Evolutionary conservation across 2,797 vertebrate species (phyloP), one percentile per base, ranked within the genome.

Genomic region (Crax fasciolata): DNA sequence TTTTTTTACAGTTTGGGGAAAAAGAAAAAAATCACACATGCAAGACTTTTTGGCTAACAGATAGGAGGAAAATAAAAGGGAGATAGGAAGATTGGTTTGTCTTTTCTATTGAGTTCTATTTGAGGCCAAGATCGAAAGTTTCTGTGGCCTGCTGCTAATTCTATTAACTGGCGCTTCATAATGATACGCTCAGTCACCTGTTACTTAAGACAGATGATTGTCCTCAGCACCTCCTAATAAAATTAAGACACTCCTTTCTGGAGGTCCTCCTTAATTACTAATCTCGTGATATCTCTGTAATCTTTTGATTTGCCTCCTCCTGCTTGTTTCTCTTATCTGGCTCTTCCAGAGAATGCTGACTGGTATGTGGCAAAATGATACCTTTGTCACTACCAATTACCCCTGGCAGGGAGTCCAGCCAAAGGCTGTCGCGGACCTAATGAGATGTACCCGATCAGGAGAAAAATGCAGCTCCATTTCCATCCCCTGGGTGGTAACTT

Each of bases 391-490:
- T 91, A 83, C 55, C 74, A 90, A 66, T 96, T 91, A 81, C 25
- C 68, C 59, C 74, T 68, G 58, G 68, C 48, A 73, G 88, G 68
- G 74, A 90, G 72, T 67, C 82, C 72, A 93, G 89, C 63, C 3
- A 9, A 89, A 84, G 54, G 57, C 94, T 92, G 63, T 79, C 9
- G 3, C 82, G 84, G 79, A 91, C 74, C 77, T 96, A 96, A 94
- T 59, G 92, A 97, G 82, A 79, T 93, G 77, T 92, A 59, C 82
- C 68, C 79, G 89, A 67, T 63, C 84, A 81, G 87, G 41, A 84
- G 77, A 62, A 87, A 90, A 93, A 81, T 32, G 30, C 0, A 0
- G 25, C 43, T 87, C 67, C 41, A 21, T 44, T 91, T 81, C 46
- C 44, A 15, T 54, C 32, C 82, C 79, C 44, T 32, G 65, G 20